These are phyloP conservation scores for Tanypteryx hageni DNA, from an alignment of 2,888 invertebrate genomes.

Conservation along the genomic window DNA sequence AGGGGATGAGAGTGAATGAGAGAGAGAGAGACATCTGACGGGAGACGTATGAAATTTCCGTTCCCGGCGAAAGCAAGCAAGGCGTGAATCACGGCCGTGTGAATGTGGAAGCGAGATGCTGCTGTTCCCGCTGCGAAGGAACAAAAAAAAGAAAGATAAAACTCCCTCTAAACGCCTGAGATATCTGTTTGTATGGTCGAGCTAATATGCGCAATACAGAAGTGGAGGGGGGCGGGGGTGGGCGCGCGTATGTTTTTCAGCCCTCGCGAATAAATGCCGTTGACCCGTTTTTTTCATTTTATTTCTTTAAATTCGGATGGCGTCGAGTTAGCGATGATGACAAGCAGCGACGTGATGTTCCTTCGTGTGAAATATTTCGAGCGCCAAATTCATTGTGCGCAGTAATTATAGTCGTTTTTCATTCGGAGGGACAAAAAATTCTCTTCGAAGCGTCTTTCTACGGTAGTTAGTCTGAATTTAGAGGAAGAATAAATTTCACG, in stretches of 20 bases:
- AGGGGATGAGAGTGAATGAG: not conserved
- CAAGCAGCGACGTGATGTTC: not conserved
- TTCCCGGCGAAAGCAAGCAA: not conserved
- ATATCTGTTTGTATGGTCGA: not conserved
- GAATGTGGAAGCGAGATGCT: constrained; percentile 24
- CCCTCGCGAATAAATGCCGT: constrained; percentile 39
- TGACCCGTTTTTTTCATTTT: not conserved
- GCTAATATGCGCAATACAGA: not conserved
- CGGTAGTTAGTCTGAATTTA: no score
- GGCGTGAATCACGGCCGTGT: constrained; percentile 22
- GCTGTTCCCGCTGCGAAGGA: not conserved
- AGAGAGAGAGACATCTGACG: not conserved
- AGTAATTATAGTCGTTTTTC: not conserved
- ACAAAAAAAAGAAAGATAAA: not conserved
- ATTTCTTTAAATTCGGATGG: constrained; percentile 5
- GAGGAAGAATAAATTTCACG: no score
- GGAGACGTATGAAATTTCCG: constrained; percentile 25
- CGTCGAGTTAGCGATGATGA: constrained; percentile 29
- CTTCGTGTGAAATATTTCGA: constrained; percentile 26
- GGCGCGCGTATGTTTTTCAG: not conserved
- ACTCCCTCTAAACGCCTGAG: not conserved
- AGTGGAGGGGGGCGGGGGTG: not conserved
- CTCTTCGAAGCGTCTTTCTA: no score
- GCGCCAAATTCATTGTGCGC: constrained; percentile 30
- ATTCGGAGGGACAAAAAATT: not conserved